Evolutionary conservation across 2,888 invertebrate genomes (phyloP).

Genomic region (Tachina fera): DNA sequence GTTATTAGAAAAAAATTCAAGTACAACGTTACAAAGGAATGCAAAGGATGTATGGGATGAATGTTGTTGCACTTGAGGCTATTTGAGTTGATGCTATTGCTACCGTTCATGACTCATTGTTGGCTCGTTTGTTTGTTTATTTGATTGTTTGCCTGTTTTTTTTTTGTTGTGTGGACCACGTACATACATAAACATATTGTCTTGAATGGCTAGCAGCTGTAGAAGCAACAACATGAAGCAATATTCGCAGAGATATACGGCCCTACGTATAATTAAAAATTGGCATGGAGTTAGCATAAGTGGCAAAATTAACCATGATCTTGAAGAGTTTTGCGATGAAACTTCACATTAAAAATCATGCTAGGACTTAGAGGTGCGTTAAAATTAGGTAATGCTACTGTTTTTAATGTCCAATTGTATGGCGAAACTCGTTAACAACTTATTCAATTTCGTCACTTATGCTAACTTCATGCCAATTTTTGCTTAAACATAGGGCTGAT

Average conservation of each 20-base stretch:
- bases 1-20: conserved; percentile 48
- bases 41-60: conserved; percentile 38
- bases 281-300: no score
- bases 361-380: no score
- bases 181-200: conserved; percentile 30
- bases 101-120: conserved; percentile 26
- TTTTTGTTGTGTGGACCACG: conserved; percentile 41
- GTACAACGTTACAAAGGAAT: conserved; percentile 65
- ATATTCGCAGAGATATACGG: conserved; percentile 49
- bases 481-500: no score
- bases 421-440: no score
- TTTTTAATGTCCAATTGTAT: no score
- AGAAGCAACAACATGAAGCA: conserved; percentile 4
- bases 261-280: no score
- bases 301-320: no score
- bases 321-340: no score
- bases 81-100: conserved; percentile 55
- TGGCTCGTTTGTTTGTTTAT: conserved; percentile 34
- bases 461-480: no score
- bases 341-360: no score
- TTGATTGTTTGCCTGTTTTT: conserved; percentile 44
- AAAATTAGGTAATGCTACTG: no score
- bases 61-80: conserved; percentile 68
- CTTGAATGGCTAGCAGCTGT: conserved; percentile 57
- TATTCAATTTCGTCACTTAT: no score